Base-by-base conservation (phyloP, 2,888 invertebrate species). In the Anaspis maculata region DNA sequence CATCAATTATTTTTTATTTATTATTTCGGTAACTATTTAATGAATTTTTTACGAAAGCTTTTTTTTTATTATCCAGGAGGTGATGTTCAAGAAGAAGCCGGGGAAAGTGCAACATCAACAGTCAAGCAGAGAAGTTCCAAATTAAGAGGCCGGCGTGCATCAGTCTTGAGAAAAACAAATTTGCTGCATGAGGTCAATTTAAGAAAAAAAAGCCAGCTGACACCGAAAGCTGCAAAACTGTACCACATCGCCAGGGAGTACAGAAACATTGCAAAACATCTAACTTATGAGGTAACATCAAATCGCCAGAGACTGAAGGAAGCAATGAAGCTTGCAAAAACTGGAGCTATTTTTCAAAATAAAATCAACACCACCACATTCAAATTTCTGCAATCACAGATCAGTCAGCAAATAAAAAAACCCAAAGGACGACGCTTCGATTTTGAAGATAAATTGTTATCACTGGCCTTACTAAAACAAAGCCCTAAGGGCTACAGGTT, bases 401-500 rank as follows among this genome's bases (percentile, higher is more conserved):
- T 27, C n/a, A 5, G 3, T 9, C 3, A 30, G 12, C 30, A 30
- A 22, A 11, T 11, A 7, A 30, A 19, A 19, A 25, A 31, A 25
- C 11, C 13, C 9, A 37, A 23, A 12, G 34, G 35, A 3, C 30
- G 35, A 11, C 27, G 33, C 13, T 35, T 30, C 19, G 25, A 22
- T 5, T 12, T 14, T 9, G 34, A 40, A 3, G 34, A 44, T 10
- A 44, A 44, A 19, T 27, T 44, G 15, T 33, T 39, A 24, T 16
- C 39, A 11, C 22, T 44, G 15, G 15, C 34, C n/a, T 15, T 42
- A 3, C 15, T 37, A n/a, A 44, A 44, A 24, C 39, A 33, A 32
- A 36, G 38, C 25, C 37, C 42, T 5, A 44, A 34, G 23, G 31
- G 37, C 2, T 44, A 44, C 25, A 31, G 25, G 6, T 23, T 39